These are phyloP conservation scores for Drosophila falleni DNA, from an alignment of 2,888 invertebrate species.

Conservation along the genomic window DNA sequence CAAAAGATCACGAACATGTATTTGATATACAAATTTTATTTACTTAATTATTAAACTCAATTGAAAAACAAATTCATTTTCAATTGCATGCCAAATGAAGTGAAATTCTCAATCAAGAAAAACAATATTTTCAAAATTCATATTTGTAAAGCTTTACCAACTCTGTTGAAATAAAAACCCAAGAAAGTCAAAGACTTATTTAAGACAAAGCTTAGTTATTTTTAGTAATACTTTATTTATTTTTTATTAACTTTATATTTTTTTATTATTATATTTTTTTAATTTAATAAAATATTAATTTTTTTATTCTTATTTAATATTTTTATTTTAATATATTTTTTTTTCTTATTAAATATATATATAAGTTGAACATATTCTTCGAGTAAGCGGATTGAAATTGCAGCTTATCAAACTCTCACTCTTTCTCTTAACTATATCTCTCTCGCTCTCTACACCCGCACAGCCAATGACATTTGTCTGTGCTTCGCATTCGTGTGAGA, in stretches of 20 bases:
- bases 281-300: background rate
- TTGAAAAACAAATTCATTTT: constrained; percentile 1
- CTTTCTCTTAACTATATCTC: background rate
- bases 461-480: constrained; percentile 34
- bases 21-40: background rate
- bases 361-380: background rate
- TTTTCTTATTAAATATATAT: constrained; percentile 5
- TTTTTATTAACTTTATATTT: background rate
- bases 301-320: constrained; percentile 8
- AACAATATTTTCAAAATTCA: background rate
- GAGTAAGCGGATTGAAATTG: background rate
- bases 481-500: constrained; percentile 47
- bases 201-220: background rate
- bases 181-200: background rate
- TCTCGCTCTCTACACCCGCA: constrained; percentile 9
- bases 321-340: background rate
- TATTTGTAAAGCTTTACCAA: background rate
- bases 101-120: background rate
- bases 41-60: constrained; percentile 4
- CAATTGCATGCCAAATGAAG: background rate
- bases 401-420: background rate
- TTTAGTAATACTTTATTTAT: background rate
- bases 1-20: background rate
- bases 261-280: background rate
- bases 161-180: too few species aligned